Evolutionary conservation across 92 coral and sea anemone genomes (phyloP), one percentile per base, ranked within the genome.

Genomic region (Phenganax stokvisi): DNA sequence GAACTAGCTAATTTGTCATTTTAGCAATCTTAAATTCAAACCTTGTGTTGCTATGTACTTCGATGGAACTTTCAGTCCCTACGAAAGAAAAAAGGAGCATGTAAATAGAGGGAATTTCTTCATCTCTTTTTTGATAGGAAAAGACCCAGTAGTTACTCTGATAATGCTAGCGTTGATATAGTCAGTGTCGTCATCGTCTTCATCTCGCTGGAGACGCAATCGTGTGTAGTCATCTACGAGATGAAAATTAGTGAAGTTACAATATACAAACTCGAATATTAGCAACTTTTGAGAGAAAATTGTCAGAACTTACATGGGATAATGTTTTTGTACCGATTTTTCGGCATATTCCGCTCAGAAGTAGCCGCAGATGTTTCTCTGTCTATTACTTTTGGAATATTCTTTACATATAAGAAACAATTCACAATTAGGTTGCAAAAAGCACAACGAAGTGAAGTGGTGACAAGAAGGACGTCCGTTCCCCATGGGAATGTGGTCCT

Each of bases 141-240:
- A 65, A 10, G 25, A 28, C 27, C 20, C 9, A 10, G 2, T 51
- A 51, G 74, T 82, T 79, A 85, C 96, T 76, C 86, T 88, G 15
- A 90, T 88, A 72, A 58, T 86, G 88, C 87, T 90, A 52, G 91
- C 96, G 71, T 90, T 90, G 37, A 90, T 90, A 89, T 88, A 90
- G 83, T 90, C 96, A 17, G 89, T 82, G n/a, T 64, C 47, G 10
- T 73, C 77, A 10, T 85, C 87, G n/a, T 81, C 84, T 55, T 79
- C 88, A 7, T 87, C 51, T 8, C 75, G 61, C 12, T 81, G 54
- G 13, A 90, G 85, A 25, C 52, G 44, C 6, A 90, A 91, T 47
- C 90, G 75, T n/a, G 91, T 74, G 81, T 90, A 91, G 70, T 90
- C 91, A 72, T 90, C 96, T 90, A 58, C 71, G 8, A 53, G 67